Conservation (phyloP, 2,113 vertebrate genomes). For the Gambusia affinis region DNA sequence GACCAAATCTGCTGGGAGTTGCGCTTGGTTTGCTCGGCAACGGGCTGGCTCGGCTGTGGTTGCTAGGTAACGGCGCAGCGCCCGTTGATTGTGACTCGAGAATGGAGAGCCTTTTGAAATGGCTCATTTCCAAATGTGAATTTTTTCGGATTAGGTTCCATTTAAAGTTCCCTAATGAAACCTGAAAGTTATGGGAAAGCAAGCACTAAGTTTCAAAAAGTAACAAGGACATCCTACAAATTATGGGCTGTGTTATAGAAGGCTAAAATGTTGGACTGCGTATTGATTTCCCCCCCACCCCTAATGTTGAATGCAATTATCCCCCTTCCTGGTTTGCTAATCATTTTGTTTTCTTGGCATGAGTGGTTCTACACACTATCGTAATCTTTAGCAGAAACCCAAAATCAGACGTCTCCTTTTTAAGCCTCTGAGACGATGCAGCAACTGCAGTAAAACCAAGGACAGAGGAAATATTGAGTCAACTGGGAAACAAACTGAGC, state of each 20-base stretch:
- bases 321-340: background rate
- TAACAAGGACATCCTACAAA: background rate
- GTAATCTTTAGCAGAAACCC: background rate
- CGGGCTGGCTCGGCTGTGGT: too few relatives aligned
- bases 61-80: too few relatives aligned
- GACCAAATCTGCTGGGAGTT: too few relatives aligned
- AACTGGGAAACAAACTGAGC: slow-evolving; percentile 10
- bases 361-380: background rate
- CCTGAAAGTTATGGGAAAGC: background rate
- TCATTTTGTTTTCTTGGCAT: background rate
- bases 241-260: too few relatives aligned
- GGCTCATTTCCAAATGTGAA: too few relatives aligned
- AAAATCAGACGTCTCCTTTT: slow-evolving; percentile 13
- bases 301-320: background rate
- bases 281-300: background rate
- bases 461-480: slow-evolving; percentile 13
- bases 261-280: background rate
- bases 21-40: too few relatives aligned
- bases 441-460: slow-evolving; percentile 17
- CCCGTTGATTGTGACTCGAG: too few relatives aligned
- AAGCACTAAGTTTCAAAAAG: background rate
- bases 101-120: too few relatives aligned
- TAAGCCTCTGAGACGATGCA: background rate
- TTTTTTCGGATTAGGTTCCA: too few relatives aligned
- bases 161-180: background rate